A percentile compares a stretch with the other conserved stretches of the same genome.
phyloP scores from a whole-genome alignment of 2,888 invertebrate species.

The Apodemia mormo region DNA sequence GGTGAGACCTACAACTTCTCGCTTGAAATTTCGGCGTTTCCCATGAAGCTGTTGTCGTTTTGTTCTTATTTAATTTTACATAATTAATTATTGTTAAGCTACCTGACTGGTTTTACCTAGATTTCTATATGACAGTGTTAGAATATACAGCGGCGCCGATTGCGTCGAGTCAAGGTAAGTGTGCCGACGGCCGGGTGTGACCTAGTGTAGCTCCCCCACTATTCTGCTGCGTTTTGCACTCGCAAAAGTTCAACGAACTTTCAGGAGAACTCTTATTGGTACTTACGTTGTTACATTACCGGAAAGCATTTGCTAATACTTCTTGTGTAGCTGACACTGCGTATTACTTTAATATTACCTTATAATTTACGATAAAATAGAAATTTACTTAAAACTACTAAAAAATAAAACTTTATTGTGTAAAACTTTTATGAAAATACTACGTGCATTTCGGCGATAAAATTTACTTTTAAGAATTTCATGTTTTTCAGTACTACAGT shows the following conservation, averaged over 20 bases:
- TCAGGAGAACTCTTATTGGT: conserved; percentile 77
- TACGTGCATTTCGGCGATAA: no score
- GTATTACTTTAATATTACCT: not conserved
- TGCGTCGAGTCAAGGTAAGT: conserved; percentile 80
- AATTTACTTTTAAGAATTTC: no score
- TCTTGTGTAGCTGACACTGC: conserved; percentile 24
- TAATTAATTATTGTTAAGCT: conserved; percentile 52
- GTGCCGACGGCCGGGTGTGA: conserved; percentile 79
- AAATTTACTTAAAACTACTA: not conserved
- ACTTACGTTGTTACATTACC: conserved; percentile 78
- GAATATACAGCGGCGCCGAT: conserved; percentile 53
- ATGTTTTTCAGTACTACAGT: no score
- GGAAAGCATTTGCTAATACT: conserved; percentile 74
- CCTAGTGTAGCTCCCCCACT: conserved; percentile 76
- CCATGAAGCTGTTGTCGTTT: conserved; percentile 7
- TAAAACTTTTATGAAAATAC: not conserved
- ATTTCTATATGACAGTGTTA: conserved; percentile 62
- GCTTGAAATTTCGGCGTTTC: not conserved
- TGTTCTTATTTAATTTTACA: conserved; percentile 39
- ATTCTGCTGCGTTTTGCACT: conserved; percentile 73
- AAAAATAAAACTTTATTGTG: not conserved
- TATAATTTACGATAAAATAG: not conserved
- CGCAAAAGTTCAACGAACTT: conserved; percentile 79
- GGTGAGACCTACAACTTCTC: no score
- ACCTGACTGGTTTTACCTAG: conserved; percentile 60